Percentiles rank a stretch among this genome's conserved stretches.
Conservation (phyloP, 2,797 vertebrate genomes). For the Atherinosoma microstoma region DNA sequence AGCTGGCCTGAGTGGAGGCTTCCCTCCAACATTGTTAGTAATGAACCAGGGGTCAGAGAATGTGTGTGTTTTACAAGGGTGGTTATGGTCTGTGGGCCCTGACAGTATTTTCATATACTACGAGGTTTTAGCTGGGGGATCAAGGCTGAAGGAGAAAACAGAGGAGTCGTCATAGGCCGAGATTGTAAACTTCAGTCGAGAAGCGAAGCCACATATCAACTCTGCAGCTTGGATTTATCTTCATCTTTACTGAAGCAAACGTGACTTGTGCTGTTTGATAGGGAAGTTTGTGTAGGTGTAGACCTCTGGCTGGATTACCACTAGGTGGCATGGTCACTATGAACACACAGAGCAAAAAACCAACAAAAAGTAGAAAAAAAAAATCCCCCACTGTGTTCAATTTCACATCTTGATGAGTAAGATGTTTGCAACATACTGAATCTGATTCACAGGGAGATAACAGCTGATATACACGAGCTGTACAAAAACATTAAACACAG, state of each 20-base stretch:
- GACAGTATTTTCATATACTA: constrained; percentile 50
- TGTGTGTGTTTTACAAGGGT: constrained; percentile 55
- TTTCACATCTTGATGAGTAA: constrained; percentile 48
- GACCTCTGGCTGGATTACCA: constrained; percentile 56
- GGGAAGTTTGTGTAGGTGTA: constrained; percentile 2
- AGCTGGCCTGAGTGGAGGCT: constrained; percentile 34
- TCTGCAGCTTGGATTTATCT: constrained; percentile 34
- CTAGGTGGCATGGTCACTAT: constrained; percentile 80
- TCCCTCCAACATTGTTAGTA: constrained; percentile 34
- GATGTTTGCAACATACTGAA: constrained; percentile 25
- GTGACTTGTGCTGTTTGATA: constrained; percentile 33
- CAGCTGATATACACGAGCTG: constrained; percentile 7
- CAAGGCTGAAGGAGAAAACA: constrained; percentile 50
- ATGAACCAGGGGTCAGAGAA: constrained; percentile 56
- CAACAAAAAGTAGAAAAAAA: constrained; percentile 1
- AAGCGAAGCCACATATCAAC: constrained; percentile 21
- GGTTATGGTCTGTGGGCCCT: constrained; percentile 59
- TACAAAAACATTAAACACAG: constrained; percentile 35
- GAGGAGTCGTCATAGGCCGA: constrained; percentile 37
- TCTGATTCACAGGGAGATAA: constrained; percentile 44
- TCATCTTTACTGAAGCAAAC: constrained; percentile 5
- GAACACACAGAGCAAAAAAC: constrained; percentile 40
- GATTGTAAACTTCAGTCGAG: constrained; percentile 39
- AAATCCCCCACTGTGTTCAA: constrained; percentile 16
- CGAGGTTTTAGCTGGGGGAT: constrained; percentile 54